These are phyloP conservation scores for Plestiodon gilberti DNA, from an alignment of 2,113 vertebrate species.

Conservation along the genomic window DNA sequence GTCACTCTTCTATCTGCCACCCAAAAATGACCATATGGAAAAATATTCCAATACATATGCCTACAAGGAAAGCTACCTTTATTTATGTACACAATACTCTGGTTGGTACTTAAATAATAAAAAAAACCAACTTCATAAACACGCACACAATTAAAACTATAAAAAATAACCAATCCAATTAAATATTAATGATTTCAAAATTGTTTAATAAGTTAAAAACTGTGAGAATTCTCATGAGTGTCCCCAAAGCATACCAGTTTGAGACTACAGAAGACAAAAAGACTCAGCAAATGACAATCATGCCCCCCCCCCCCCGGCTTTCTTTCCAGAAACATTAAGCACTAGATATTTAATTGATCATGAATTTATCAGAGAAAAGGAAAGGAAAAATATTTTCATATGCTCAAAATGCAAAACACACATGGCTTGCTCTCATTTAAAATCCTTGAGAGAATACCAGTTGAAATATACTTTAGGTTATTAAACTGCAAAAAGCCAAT, in stretches of 20 bases:
- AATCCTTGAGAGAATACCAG: conserved; percentile 8
- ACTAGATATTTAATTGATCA: conserved; percentile 50
- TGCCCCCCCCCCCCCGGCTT: conserved; percentile 18
- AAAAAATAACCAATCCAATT: conserved; percentile 76
- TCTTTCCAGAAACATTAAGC: conserved; percentile 57
- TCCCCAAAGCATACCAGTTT: conserved; percentile 59
- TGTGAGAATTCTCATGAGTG: conserved; percentile 78
- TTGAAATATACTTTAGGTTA: background rate
- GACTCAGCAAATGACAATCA: conserved; percentile 69
- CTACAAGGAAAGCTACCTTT: conserved; percentile 44
- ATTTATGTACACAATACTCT: conserved; percentile 60
- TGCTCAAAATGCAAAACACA: conserved; percentile 1
- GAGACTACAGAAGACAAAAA: conserved; percentile 76
- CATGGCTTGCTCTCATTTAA: conserved; percentile 32
- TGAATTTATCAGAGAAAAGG: conserved; percentile 43
- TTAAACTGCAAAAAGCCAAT: conserved; percentile 1
- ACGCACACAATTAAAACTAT: conserved; percentile 76
- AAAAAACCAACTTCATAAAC: conserved; percentile 52
- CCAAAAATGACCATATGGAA: conserved; percentile 36
- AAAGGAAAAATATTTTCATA: background rate
- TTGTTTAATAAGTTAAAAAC: conserved; percentile 85
- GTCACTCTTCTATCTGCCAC: background rate
- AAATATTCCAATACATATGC: conserved; percentile 40
- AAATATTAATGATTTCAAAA: conserved; percentile 87
- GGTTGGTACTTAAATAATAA: conserved; percentile 65